Conservation (phyloP, 2,797 vertebrate species). For the Allobates femoralis region DNA sequence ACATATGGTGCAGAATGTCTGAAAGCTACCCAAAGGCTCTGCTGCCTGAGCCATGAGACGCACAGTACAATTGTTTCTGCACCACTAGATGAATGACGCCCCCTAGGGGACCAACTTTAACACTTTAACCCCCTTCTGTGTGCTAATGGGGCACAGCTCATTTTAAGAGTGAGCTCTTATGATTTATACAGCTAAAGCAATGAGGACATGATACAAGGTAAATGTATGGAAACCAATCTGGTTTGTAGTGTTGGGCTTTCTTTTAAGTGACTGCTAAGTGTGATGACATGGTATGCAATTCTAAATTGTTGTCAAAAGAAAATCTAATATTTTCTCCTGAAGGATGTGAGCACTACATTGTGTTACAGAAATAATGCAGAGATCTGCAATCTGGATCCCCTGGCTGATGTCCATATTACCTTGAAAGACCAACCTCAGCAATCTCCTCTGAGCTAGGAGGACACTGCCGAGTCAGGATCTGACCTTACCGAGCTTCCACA, state of each 20-base stretch:
- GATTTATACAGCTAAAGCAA: not conserved
- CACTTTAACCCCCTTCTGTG: not conserved
- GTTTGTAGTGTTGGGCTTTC: not conserved
- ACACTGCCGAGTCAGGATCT: conserved; percentile 43
- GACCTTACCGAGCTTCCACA: conserved; percentile 7
- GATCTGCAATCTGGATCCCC: conserved; percentile 8
- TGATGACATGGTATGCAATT: not conserved
- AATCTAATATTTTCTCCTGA: not conserved
- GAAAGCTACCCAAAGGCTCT: too few relatives aligned
- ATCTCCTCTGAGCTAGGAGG: conserved; percentile 15
- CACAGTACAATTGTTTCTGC: too few relatives aligned
- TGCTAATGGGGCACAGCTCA: too few relatives aligned
- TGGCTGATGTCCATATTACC: conserved; percentile 26
- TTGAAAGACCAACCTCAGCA: conserved; percentile 34
- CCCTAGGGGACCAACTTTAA: too few relatives aligned
- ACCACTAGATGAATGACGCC: too few relatives aligned
- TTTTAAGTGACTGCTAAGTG: not conserved
- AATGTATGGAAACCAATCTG: not conserved
- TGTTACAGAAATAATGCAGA: conserved; percentile 16
- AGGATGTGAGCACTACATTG: not conserved
- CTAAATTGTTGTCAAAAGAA: not conserved
- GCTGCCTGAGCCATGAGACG: too few relatives aligned
- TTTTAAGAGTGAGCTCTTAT: not conserved
- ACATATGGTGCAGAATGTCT: too few relatives aligned
- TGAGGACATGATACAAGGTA: not conserved